phyloP scores from a whole-genome alignment of 1,140 invertebrate genomes.

The Lethrus apterus region DNA sequence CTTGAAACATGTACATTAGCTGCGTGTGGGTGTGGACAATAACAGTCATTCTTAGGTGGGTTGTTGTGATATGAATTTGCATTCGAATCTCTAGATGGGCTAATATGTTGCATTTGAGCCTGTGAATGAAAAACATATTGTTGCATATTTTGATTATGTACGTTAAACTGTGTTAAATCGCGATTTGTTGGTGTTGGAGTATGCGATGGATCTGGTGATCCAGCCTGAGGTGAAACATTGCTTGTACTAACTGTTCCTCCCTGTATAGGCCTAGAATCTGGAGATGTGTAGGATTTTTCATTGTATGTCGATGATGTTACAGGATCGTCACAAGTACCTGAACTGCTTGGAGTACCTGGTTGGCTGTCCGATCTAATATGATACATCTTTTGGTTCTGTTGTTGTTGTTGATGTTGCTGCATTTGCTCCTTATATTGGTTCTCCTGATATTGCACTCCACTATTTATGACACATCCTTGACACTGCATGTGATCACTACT shows the following conservation, averaged over 20 bases:
- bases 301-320: constrained; percentile 64
- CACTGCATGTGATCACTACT: constrained; percentile 44
- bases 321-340: constrained; percentile 52
- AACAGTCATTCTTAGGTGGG: constrained; percentile 27
- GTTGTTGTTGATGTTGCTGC: constrained; percentile 35
- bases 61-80: constrained; percentile 4
- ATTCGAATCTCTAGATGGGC: not conserved
- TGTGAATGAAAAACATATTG: constrained; percentile 14
- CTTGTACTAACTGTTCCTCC: constrained; percentile 68
- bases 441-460: constrained; percentile 33
- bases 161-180: constrained; percentile 2
- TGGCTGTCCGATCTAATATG: constrained; percentile 30
- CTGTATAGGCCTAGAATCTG: constrained; percentile 61
- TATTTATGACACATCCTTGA: constrained; percentile 40
- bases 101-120: constrained; percentile 7
- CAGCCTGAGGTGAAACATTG: constrained; percentile 59
- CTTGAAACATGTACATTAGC: constrained; percentile 22
- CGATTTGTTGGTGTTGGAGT: constrained; percentile 16
- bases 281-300: constrained; percentile 45
- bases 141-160: not conserved
- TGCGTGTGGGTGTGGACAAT: constrained; percentile 42
- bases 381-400: constrained; percentile 2
- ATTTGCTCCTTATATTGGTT: too few species aligned
- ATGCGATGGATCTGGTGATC: constrained; percentile 44
- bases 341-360: constrained; percentile 46